phyloP scores from a whole-genome alignment of 2,797 vertebrate genomes.

The Mycteria americana region DNA sequence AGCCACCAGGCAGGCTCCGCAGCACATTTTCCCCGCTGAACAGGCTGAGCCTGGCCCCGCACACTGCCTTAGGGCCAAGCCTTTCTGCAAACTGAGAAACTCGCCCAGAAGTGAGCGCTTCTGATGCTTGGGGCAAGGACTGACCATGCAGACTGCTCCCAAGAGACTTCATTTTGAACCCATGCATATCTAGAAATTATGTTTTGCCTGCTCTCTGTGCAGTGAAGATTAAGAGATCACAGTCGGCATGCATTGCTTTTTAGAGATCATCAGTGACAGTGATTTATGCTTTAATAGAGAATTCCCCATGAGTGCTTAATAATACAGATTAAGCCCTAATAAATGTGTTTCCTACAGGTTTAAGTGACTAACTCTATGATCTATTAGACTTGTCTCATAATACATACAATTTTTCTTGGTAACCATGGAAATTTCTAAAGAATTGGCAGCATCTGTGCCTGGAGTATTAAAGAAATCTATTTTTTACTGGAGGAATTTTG shows the following conservation, averaged over 20 bases:
- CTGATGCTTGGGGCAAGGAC: background rate
- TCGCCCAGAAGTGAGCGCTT: background rate
- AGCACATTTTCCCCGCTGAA: background rate
- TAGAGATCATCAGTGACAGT: slow-evolving; percentile 33
- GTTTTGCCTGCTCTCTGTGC: background rate
- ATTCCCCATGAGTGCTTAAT: slow-evolving; percentile 52
- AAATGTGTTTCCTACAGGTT: slow-evolving; percentile 60
- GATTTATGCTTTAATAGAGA: slow-evolving; percentile 65
- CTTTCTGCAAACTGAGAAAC: background rate
- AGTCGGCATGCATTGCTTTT: background rate
- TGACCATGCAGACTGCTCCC: background rate
- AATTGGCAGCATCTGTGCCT: slow-evolving; percentile 34
- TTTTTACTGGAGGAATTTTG: slow-evolving; percentile 27
- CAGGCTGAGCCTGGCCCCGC: background rate
- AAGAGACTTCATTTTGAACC: background rate
- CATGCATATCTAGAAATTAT: background rate
- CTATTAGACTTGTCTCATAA: slow-evolving; percentile 60
- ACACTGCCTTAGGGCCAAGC: background rate
- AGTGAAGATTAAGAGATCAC: background rate
- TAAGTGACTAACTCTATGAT: slow-evolving; percentile 57
- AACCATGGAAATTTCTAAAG: slow-evolving; percentile 55
- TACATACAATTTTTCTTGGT: slow-evolving; percentile 39
- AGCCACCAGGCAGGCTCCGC: background rate
- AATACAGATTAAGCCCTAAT: slow-evolving; percentile 63
- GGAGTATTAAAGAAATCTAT: slow-evolving; percentile 42